Evolutionary conservation across 2,113 vertebrate genomes (phyloP).

Genomic region (Oophaga pumilio): DNA sequence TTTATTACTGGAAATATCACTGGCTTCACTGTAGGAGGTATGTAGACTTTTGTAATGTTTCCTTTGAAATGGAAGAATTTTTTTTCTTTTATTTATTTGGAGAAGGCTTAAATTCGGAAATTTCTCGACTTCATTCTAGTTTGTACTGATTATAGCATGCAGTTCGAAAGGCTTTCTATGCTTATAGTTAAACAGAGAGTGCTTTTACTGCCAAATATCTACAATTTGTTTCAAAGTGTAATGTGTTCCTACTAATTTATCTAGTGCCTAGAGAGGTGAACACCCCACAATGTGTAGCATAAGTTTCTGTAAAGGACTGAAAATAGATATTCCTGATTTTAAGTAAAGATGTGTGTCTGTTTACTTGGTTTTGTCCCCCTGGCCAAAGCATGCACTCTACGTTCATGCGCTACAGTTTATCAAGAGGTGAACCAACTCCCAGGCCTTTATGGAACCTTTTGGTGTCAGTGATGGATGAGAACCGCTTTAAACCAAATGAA

Average conservation of each 20-base stretch:
- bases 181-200: too few species aligned
- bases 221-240: not conserved
- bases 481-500: slow-evolving; percentile 65
- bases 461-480: slow-evolving; percentile 82
- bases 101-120: too few species aligned
- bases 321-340: not conserved
- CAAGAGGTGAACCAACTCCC: slow-evolving; percentile 68
- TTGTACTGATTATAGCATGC: too few species aligned
- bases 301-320: not conserved
- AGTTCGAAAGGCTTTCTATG: too few species aligned
- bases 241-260: not conserved
- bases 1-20: too few species aligned
- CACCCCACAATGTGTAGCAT: not conserved
- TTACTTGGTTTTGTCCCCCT: not conserved
- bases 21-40: too few species aligned
- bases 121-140: too few species aligned
- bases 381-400: slow-evolving; percentile 39
- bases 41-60: too few species aligned
- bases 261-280: not conserved
- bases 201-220: too few species aligned
- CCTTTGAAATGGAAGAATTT: too few species aligned
- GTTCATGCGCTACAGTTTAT: slow-evolving; percentile 64
- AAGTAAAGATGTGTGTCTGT: slow-evolving; percentile 5
- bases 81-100: too few species aligned
- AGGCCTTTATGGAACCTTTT: slow-evolving; percentile 65